These are phyloP conservation scores for Oreohelix idahoensis DNA, from an alignment of 1,140 invertebrate genomes.

Conservation along the genomic window DNA sequence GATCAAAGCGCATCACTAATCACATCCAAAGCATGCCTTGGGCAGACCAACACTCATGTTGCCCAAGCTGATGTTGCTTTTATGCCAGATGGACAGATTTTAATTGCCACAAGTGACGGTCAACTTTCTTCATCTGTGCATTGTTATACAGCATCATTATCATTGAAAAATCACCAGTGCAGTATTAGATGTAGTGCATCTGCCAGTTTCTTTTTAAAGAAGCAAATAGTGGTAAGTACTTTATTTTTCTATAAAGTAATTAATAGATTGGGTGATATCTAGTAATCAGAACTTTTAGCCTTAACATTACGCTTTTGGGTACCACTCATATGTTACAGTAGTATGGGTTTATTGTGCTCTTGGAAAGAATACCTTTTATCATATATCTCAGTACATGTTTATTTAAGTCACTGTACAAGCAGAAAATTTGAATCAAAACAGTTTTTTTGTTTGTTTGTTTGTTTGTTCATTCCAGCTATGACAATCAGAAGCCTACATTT, in stretches of 20 bases:
- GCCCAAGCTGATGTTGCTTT: slow-evolving; percentile 80
- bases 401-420: too few relatives aligned
- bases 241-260: neutral
- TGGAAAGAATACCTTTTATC: too few relatives aligned
- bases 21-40: slow-evolving; percentile 78
- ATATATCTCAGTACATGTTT: too few relatives aligned
- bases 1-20: slow-evolving; percentile 47
- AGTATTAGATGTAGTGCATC: slow-evolving; percentile 82
- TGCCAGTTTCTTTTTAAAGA: slow-evolving; percentile 86
- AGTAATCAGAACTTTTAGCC: too few relatives aligned
- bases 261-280: too few relatives aligned
- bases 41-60: slow-evolving; percentile 82
- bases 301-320: too few relatives aligned
- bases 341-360: too few relatives aligned
- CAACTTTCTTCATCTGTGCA: slow-evolving; percentile 81
- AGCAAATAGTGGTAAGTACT: slow-evolving; percentile 70
- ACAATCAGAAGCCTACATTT: too few relatives aligned
- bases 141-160: slow-evolving; percentile 81
- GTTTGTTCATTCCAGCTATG: too few relatives aligned
- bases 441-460: too few relatives aligned
- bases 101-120: slow-evolving; percentile 83
- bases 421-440: too few relatives aligned
- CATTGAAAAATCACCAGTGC: slow-evolving; percentile 70
- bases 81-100: slow-evolving; percentile 80
- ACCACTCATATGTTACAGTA: too few relatives aligned